Evolutionary conservation across 2,113 vertebrate species (phyloP).

Genomic region (Gorsachius goisagi): DNA sequence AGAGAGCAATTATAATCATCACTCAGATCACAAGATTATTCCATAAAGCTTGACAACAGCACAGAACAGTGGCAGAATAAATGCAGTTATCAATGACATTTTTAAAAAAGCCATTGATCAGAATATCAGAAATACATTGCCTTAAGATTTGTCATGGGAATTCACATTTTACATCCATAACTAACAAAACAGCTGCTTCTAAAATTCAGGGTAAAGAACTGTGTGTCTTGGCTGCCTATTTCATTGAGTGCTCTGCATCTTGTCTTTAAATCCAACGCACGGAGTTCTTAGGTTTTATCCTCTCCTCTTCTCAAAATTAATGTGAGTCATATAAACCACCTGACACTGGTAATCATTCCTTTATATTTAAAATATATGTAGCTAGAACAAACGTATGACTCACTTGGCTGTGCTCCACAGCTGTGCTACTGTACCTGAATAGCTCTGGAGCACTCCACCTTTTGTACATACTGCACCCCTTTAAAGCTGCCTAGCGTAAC

Average conservation of each 20-base stretch:
- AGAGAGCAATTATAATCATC: neutral
- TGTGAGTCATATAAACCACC: neutral
- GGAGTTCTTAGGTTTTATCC: neutral
- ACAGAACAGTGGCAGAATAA: neutral
- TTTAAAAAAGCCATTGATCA: neutral
- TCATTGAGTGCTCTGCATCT: neutral
- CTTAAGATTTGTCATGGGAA: neutral
- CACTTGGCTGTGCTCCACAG: neutral
- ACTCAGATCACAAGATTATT: neutral
- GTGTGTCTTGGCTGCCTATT: neutral
- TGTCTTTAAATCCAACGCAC: neutral
- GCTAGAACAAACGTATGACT: slow-evolving; percentile 7
- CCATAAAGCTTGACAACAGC: neutral
- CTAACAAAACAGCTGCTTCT: neutral
- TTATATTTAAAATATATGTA: slow-evolving; percentile 45
- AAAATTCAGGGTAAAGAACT: neutral
- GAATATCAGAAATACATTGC: neutral
- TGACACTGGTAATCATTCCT: neutral
- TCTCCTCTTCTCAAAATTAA: slow-evolving; percentile 9
- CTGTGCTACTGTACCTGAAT: neutral
- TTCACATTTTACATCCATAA: neutral
- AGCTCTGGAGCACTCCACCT: neutral
- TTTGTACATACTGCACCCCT: neutral
- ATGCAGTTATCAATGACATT: neutral
- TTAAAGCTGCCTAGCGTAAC: slow-evolving; percentile 22